Conservation (phyloP, 2,888 invertebrate genomes). For the Drosophila nigricruria region DNA sequence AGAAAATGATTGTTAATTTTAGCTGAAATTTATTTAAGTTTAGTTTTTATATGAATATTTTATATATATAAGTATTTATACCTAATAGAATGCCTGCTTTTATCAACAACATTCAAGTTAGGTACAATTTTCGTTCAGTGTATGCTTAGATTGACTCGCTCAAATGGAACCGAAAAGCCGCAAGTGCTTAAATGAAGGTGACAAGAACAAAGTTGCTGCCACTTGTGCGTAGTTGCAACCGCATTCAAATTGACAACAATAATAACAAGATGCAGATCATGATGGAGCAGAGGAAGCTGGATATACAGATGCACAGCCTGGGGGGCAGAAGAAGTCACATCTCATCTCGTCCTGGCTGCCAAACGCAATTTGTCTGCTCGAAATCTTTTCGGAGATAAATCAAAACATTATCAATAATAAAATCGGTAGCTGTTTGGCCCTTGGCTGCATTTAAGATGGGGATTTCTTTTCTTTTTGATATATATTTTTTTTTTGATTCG, state of each 20-base stretch:
- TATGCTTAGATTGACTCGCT: background rate
- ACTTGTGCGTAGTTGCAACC: slow-evolving; percentile 34
- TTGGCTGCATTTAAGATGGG: slow-evolving; percentile 61
- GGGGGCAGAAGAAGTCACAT: slow-evolving; percentile 3
- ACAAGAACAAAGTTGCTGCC: slow-evolving; percentile 38
- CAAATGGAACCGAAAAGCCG: slow-evolving; percentile 38
- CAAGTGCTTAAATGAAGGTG: slow-evolving; percentile 39
- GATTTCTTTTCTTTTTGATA: slow-evolving; percentile 31
- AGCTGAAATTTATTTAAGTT: background rate
- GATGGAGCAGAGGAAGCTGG: background rate
- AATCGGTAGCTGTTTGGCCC: slow-evolving; percentile 82
- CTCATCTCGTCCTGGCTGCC: slow-evolving; percentile 6
- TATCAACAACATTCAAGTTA: background rate
- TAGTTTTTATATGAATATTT: background rate
- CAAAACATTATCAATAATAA: slow-evolving; percentile 83
- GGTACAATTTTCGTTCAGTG: background rate
- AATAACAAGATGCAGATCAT: slow-evolving; percentile 1
- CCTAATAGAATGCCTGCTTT: too few species aligned
- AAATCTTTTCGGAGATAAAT: slow-evolving; percentile 78
- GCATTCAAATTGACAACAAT: slow-evolving; percentile 29
- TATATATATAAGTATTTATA: too few species aligned
- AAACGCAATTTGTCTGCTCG: slow-evolving; percentile 60
- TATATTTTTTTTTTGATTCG: slow-evolving; percentile 41
- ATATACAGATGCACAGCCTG: slow-evolving; percentile 8
- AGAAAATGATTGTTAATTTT: background rate